Evolutionary conservation across 2,888 invertebrate genomes (phyloP), one percentile per base, ranked within the genome.

Genomic region (Ichneumoninae sp.): DNA sequence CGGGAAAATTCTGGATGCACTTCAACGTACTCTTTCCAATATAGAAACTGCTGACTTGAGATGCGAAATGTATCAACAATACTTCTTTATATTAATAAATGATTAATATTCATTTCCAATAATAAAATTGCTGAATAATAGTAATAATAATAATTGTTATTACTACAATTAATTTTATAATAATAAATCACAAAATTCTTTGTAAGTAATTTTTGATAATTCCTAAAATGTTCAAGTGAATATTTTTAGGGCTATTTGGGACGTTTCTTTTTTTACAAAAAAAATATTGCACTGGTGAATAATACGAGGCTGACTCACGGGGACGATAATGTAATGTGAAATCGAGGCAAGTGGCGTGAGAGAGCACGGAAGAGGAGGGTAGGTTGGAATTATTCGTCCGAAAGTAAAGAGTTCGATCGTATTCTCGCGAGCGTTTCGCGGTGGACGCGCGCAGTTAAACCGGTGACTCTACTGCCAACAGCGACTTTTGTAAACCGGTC

Each of bases 221-320:
- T 47, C 3, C 1, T 4, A 3, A 47, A 47, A 47, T 47, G 13
- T 47, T 47, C 4, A 16, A 16, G 16, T 16, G 1, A 47, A 47
- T 16, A 16, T 3, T 47, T 47, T 16, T 16, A 16, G 4, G 16
- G 16, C 3, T 16, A 47, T 4, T 47, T 47, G 3, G 44, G 40
- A 40, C 10, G 40, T 3, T 40, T 3, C 10, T 10, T 40, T 40
- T 40, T 47, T 47, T 47, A 0, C 2, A 13, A 47, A 44, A 44
- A 47, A 47, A 3, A 3, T 4, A 3, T 16, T 40, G 40, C 40
- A 40, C 44, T 47, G 13, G 44, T 47, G 44, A 47, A 47, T 47
- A 47, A 16, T 16, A 13, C 44, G 44, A 33, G 47, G 36, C 63
- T 86, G 83, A 86, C 73, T 84, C 86, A 83, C 44, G 30, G 7